These are phyloP conservation scores for Acleris cristana DNA, from an alignment of 2,888 invertebrate species.

Conservation along the genomic window DNA sequence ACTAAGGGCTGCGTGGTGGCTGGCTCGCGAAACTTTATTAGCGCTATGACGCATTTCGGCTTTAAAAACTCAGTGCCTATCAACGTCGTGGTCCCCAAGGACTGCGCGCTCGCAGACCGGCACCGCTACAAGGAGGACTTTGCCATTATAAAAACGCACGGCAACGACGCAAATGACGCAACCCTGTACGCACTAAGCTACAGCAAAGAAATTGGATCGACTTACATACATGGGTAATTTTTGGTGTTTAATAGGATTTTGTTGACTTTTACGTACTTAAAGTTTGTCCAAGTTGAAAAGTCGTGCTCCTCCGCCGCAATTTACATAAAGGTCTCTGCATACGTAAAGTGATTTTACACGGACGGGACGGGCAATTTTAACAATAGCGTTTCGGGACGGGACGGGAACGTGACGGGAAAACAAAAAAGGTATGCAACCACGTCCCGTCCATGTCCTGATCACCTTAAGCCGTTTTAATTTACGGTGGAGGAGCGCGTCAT, in stretches of 20 bases:
- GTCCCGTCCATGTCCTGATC: no score
- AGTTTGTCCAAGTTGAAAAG: no score
- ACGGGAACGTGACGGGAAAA: no score
- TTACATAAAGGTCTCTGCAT: no score
- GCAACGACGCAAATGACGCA: constrained; percentile 56
- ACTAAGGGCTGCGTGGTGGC: constrained; percentile 57
- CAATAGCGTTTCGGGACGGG: no score
- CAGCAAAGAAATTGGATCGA: constrained; percentile 55
- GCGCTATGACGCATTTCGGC: constrained; percentile 58
- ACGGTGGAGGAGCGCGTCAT: no score
- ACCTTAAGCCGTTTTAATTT: no score
- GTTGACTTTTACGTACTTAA: no score
- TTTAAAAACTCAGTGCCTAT: constrained; percentile 55
- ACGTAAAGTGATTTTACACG: no score
- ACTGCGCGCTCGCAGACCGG: constrained; percentile 54
- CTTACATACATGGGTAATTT: constrained; percentile 55
- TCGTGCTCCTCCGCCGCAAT: no score
- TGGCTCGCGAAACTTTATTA: constrained; percentile 56
- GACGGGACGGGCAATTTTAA: no score
- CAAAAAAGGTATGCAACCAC: no score
- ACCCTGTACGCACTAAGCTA: constrained; percentile 55
- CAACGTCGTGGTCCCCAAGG: constrained; percentile 57
- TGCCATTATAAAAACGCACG: constrained; percentile 56
- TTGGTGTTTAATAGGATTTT: background rate
- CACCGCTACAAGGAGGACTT: constrained; percentile 56